Evolutionary conservation across 2,797 vertebrate genomes (phyloP).

Genomic region (Ctenopoma kingsleyae): DNA sequence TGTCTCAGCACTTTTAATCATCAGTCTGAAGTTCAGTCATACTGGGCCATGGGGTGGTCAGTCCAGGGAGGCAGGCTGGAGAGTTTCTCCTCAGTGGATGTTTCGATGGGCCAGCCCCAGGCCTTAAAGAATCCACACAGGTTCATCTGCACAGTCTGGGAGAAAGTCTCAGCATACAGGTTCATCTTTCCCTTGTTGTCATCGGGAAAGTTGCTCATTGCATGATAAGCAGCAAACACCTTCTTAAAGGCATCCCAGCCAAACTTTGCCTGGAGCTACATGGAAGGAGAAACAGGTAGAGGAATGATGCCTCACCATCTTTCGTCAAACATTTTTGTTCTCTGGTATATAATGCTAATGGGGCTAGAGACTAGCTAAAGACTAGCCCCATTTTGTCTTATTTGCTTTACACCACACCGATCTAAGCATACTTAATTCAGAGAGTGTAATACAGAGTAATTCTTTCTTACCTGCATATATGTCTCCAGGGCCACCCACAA

Average conservation of each 20-base stretch:
- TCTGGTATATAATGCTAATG: background rate
- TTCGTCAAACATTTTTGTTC: background rate
- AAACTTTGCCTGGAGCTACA: slow-evolving; percentile 87
- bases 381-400: too few species aligned
- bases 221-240: slow-evolving; percentile 84
- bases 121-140: slow-evolving; percentile 86
- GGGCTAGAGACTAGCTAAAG: too few species aligned
- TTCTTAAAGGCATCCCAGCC: slow-evolving; percentile 86
- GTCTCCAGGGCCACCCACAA: slow-evolving; percentile 91
- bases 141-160: slow-evolving; percentile 82
- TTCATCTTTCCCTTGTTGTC: slow-evolving; percentile 87
- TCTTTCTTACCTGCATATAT: slow-evolving; percentile 88
- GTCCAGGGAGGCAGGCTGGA: slow-evolving; percentile 82
- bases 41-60: slow-evolving; percentile 86
- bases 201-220: slow-evolving; percentile 72
- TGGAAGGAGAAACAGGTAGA: background rate
- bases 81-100: slow-evolving; percentile 78
- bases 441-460: background rate
- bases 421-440: background rate
- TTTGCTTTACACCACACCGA: too few species aligned
- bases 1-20: background rate
- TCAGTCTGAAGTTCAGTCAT: slow-evolving; percentile 28
- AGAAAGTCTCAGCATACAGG: slow-evolving; percentile 87
- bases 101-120: slow-evolving; percentile 89
- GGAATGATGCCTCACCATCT: too few species aligned